Percentiles rank a stretch among this genome's conserved stretches.
phyloP scores from a whole-genome alignment of 2,797 vertebrate species.

The Lacerta viridis region DNA sequence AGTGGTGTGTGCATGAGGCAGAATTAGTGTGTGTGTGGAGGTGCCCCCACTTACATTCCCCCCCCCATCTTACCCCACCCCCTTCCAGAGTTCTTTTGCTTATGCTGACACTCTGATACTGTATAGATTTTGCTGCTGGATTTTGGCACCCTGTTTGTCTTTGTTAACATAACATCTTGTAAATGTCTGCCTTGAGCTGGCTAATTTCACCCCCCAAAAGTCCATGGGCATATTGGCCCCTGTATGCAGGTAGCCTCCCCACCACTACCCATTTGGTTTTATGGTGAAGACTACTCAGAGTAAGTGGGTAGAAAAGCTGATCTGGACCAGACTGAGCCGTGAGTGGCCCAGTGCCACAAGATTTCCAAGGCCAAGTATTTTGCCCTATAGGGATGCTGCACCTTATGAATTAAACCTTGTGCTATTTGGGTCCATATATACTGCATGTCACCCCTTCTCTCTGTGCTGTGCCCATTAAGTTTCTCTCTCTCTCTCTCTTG shows the following conservation, averaged over 20 bases:
- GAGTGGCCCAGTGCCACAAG: background rate
- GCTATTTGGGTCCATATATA: slow-evolving; percentile 38
- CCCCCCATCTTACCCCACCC: background rate
- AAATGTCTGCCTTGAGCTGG: background rate
- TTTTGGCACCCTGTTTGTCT: background rate
- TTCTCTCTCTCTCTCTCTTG: slow-evolving; percentile 47
- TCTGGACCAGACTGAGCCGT: background rate
- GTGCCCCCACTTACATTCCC: background rate
- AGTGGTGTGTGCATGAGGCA: background rate
- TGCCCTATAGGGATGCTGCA: slow-evolving; percentile 67
- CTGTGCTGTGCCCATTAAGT: slow-evolving; percentile 17
- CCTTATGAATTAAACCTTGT: slow-evolving; percentile 57
- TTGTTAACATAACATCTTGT: background rate
- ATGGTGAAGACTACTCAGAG: background rate
- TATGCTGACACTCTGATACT: background rate
- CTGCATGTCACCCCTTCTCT: slow-evolving; percentile 42
- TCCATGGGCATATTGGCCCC: background rate
- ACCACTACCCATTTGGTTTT: background rate
- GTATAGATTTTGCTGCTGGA: background rate
- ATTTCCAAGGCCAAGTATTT: slow-evolving; percentile 15
- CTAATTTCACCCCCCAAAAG: background rate
- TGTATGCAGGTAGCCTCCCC: background rate
- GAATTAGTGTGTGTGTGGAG: background rate
- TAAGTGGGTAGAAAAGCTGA: too few species aligned
- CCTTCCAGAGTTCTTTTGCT: background rate